Conservation (phyloP, 2,888 invertebrate species). For the Cryptosula pallasiana region DNA sequence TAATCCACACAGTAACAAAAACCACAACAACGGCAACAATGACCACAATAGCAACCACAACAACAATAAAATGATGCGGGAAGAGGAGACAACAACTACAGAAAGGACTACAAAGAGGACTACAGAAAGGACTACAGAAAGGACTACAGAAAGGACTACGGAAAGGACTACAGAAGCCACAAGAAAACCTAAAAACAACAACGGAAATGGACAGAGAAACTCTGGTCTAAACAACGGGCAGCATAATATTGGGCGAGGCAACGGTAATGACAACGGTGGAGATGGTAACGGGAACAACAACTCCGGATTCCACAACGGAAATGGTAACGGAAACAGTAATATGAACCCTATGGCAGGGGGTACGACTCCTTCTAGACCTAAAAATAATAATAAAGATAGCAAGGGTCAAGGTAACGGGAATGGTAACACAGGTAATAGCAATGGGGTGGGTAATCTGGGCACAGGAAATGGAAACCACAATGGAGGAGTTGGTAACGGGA, state of each 20-base stretch:
- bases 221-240: neutral
- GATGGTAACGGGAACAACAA: slow-evolving; percentile 4
- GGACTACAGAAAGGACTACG: neutral
- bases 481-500: neutral
- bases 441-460: neutral
- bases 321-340: neutral
- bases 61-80: neutral
- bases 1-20: neutral
- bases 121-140: no score
- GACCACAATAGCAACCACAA: neutral
- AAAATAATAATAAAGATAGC: neutral
- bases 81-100: neutral
- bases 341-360: neutral
- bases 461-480: slow-evolving; percentile 1
- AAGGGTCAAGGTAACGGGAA: neutral
- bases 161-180: neutral
- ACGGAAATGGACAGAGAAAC: neutral
- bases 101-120: neutral
- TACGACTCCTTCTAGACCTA: neutral
- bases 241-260: neutral
- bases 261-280: neutral
- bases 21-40: neutral
- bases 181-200: neutral
- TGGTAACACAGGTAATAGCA: neutral
- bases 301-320: neutral